Evolutionary conservation across 2,113 vertebrate genomes (phyloP).

Genomic region (Actenoides lindsayi): DNA sequence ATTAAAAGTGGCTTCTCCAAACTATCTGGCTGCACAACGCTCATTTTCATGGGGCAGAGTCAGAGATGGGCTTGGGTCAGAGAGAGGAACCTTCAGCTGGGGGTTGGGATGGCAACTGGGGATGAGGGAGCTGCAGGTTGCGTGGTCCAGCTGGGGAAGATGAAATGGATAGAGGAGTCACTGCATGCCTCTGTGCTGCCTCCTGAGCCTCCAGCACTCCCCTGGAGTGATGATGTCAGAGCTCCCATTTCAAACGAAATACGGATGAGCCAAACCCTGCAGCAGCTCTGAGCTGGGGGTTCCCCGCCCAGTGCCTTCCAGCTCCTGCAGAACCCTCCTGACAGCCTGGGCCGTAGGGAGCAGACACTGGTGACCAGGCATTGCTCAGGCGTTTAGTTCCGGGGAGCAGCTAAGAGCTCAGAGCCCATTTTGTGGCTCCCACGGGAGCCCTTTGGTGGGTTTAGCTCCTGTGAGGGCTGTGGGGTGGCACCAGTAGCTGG

Average conservation of each 20-base stretch:
- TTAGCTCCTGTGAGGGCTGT: rapidly evolving
- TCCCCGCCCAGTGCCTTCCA: not conserved
- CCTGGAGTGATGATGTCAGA: not conserved
- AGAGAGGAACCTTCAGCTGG: not conserved
- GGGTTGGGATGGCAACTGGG: rapidly evolving
- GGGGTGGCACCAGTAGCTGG: not conserved
- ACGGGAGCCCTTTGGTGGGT: rapidly evolving
- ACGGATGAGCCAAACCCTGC: not conserved
- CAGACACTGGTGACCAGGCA: not conserved
- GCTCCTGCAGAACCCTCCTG: not conserved
- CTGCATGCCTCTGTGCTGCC: not conserved
- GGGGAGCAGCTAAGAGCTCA: not conserved
- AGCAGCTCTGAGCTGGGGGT: not conserved
- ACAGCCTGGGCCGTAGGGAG: rapidly evolving
- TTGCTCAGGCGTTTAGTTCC: not conserved
- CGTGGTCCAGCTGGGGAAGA: not conserved
- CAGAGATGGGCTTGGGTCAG: not conserved
- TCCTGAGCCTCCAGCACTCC: not conserved
- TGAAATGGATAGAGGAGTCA: not conserved
- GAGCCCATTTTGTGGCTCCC: not conserved
- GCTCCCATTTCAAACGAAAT: not conserved
- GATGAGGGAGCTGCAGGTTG: not conserved
- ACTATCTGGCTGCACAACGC: not conserved
- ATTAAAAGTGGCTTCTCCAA: not conserved
- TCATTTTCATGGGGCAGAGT: not conserved